phyloP scores from a whole-genome alignment of 2,113 vertebrate genomes.

The Trinectes maculatus region DNA sequence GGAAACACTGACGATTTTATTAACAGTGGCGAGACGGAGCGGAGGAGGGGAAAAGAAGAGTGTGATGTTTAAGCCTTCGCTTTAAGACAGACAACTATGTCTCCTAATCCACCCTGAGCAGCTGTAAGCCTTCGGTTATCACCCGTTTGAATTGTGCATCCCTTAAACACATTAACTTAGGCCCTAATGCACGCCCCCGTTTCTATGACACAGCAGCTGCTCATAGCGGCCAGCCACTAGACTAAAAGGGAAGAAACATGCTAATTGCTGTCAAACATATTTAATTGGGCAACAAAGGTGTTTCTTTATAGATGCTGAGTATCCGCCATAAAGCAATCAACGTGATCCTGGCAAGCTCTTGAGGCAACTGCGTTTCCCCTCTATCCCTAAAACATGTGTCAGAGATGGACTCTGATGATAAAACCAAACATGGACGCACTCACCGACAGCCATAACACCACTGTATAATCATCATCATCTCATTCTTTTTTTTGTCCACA shows the following conservation, averaged over 20 bases:
- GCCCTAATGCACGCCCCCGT: slow-evolving; percentile 66
- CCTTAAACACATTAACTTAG: slow-evolving; percentile 83
- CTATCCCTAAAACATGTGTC: slow-evolving; percentile 26
- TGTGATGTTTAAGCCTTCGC: slow-evolving; percentile 77
- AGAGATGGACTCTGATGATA: slow-evolving; percentile 1
- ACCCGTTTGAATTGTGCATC: slow-evolving; percentile 82
- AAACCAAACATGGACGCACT: slow-evolving; percentile 32
- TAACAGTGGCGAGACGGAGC: slow-evolving; percentile 53
- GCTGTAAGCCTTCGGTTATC: slow-evolving; percentile 81
- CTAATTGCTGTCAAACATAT: slow-evolving; percentile 74
- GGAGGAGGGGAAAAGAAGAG: slow-evolving; percentile 33
- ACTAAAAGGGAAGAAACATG: slow-evolving; percentile 52
- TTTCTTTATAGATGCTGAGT: slow-evolving; percentile 46
- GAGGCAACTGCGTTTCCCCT: slow-evolving; percentile 12
- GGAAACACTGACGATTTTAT: slow-evolving; percentile 72
- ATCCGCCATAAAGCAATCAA: slow-evolving; percentile 56
- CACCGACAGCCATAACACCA: neutral
- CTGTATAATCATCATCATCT: neutral
- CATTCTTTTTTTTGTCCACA: neutral
- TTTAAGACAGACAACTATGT: slow-evolving; percentile 80
- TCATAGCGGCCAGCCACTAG: slow-evolving; percentile 43
- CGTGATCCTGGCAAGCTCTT: slow-evolving; percentile 16
- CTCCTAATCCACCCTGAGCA: slow-evolving; percentile 82
- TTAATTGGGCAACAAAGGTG: slow-evolving; percentile 63
- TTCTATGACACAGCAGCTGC: slow-evolving; percentile 56